phyloP scores from a whole-genome alignment of 2,113 vertebrate genomes.

The Dicaeum eximium region DNA sequence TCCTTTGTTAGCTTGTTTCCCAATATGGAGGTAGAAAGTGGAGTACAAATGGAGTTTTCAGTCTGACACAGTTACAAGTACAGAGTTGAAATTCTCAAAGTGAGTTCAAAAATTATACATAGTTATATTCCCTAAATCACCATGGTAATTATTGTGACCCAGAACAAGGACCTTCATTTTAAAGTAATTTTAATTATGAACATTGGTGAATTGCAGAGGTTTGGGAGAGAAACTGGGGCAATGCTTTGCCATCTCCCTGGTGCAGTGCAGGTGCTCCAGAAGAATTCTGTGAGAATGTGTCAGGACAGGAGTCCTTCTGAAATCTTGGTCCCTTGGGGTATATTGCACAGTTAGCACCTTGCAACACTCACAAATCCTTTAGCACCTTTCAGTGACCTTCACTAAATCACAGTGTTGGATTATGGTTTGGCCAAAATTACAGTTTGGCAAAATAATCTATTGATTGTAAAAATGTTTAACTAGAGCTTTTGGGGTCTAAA shows the following conservation, averaged over 20 bases:
- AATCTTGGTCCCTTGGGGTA: not conserved
- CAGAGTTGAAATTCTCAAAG: not conserved
- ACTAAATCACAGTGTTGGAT: not conserved
- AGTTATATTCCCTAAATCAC: conserved; percentile 46
- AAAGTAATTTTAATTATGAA: conserved; percentile 18
- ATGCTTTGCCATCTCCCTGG: not conserved
- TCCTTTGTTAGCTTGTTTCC: not conserved
- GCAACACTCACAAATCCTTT: not conserved
- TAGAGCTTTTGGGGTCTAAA: not conserved
- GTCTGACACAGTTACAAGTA: conserved; percentile 4
- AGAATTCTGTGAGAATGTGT: not conserved
- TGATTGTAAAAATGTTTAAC: not conserved
- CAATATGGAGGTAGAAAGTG: not conserved
- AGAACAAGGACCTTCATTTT: conserved; percentile 7
- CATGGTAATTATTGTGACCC: conserved; percentile 42
- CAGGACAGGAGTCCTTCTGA: not conserved
- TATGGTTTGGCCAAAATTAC: not conserved
- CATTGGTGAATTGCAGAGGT: not conserved
- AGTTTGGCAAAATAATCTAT: not conserved
- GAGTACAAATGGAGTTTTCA: not conserved
- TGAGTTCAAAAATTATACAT: not conserved
- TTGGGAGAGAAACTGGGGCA: conserved; percentile 12
- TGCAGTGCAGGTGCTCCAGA: not conserved
- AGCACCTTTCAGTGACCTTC: not conserved
- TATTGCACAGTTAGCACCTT: not conserved